Percentiles rank a stretch among this genome's conserved stretches.
These are phyloP conservation scores for Cosmopolites sordidus DNA, from an alignment of 2,888 invertebrate genomes.

Conservation along the genomic window DNA sequence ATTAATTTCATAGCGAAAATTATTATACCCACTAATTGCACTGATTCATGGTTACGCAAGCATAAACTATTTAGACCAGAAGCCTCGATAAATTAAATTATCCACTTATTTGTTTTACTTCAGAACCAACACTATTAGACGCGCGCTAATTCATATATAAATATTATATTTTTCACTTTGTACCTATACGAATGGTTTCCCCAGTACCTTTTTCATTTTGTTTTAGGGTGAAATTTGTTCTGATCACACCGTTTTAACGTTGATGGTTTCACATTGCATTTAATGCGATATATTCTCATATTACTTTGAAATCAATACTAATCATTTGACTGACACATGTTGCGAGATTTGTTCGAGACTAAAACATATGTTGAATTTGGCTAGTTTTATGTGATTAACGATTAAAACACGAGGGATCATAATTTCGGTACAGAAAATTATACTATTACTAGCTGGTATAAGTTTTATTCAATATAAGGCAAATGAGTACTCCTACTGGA, in stretches of 20 bases:
- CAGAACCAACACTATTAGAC: not conserved
- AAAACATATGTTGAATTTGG: not conserved
- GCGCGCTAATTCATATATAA: not conserved
- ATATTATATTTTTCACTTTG: not conserved
- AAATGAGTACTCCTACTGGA: no score
- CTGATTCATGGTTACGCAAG: not conserved
- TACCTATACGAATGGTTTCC: no score
- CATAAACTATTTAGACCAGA: not conserved
- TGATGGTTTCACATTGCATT: not conserved
- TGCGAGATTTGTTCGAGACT: not conserved
- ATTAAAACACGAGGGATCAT: no score
- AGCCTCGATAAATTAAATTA: not conserved
- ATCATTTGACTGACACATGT: not conserved
- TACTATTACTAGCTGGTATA: no score
- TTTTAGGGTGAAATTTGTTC: no score
- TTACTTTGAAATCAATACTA: constrained; percentile 1
- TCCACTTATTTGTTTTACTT: not conserved
- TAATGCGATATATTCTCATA: not conserved
- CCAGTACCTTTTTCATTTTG: no score
- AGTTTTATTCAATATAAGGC: no score
- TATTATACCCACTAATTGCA: not conserved
- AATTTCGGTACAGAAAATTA: no score
- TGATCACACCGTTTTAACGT: not conserved
- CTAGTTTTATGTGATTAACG: no score
- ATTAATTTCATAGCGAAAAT: not conserved